phyloP scores from a whole-genome alignment of 1,140 invertebrate species.

The Lasioglossum albipes region DNA sequence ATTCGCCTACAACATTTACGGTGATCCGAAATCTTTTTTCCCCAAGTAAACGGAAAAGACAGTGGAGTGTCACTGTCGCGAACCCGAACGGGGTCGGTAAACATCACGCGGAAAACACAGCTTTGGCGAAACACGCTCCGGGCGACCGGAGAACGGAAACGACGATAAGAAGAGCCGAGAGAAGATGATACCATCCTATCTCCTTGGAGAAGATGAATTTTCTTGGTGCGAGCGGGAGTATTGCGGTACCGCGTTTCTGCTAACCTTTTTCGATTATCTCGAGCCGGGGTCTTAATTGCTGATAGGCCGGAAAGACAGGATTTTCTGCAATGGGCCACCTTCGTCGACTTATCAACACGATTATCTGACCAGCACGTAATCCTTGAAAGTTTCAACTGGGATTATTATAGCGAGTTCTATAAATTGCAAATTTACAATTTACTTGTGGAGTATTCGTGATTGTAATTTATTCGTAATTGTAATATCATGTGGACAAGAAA shows the following conservation, averaged over 20 bases:
- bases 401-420: no score
- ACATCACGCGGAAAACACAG: neutral
- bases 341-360: no score
- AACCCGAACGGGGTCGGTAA: neutral
- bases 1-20: neutral
- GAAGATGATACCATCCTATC: neutral
- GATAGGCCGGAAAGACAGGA: neutral
- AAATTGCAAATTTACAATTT: no score
- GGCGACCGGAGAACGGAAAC: neutral
- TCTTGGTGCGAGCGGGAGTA: no score
- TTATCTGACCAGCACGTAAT: no score
- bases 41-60: neutral
- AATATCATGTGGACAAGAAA: no score
- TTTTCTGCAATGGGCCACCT: neutral
- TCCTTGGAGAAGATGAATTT: neutral
- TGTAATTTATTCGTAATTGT: no score
- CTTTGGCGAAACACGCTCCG: neutral
- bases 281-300: neutral
- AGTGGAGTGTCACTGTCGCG: neutral
- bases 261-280: neutral
- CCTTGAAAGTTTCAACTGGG: no score
- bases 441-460: no score
- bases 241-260: neutral
- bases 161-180: neutral
- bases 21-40: neutral